Conservation (phyloP, 2,113 vertebrate species). For the Abramis brama region DNA sequence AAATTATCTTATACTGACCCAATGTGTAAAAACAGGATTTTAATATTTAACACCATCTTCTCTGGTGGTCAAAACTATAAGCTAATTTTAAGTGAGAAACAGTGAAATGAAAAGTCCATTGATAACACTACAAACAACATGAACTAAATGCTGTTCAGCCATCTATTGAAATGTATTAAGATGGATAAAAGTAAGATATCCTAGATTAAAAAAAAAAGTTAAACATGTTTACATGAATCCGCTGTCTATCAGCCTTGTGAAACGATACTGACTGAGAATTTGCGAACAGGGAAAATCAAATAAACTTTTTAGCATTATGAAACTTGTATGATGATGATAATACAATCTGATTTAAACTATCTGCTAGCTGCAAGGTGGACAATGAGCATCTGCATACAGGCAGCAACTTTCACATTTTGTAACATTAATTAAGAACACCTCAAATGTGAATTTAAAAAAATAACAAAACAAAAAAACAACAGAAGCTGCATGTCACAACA, state of each 20-base stretch:
- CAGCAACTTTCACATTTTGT: not conserved
- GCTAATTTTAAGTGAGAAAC: too few species aligned
- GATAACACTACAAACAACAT: not conserved
- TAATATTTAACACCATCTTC: not conserved
- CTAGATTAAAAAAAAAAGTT: not conserved
- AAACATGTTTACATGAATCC: not conserved
- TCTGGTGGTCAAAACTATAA: constrained; percentile 4
- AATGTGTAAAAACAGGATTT: not conserved
- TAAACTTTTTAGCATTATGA: too few species aligned
- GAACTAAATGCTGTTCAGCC: not conserved
- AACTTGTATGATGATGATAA: not conserved
- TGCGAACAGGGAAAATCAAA: not conserved
- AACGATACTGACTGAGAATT: not conserved
- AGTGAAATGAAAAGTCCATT: constrained; percentile 11
- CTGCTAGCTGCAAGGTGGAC: not conserved
- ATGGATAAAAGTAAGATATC: not conserved
- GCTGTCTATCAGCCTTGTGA: not conserved
- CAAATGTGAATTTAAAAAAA: not conserved
- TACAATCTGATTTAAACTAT: not conserved
- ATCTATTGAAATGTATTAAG: not conserved
- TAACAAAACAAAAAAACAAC: not conserved
- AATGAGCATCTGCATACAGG: not conserved
- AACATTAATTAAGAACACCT: not conserved
- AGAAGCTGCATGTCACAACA: not conserved
- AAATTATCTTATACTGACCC: not conserved